Conservation (phyloP, 2,888 invertebrate genomes). For the Oligia latruncula region DNA sequence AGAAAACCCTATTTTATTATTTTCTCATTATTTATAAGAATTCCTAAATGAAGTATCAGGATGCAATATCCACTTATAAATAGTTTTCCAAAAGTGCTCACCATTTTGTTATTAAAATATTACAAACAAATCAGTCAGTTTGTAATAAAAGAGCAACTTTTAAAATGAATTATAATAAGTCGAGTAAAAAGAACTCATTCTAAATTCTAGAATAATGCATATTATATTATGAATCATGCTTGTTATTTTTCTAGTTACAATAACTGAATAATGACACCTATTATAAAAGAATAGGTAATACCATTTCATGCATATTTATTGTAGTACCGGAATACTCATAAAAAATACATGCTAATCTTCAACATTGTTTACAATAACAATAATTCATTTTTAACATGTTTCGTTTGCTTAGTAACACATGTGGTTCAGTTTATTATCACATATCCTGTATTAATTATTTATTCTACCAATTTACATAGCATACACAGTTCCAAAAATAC, state of each 20-base stretch:
- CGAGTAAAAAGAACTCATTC: neutral
- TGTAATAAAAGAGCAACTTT: neutral
- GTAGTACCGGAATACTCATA: neutral
- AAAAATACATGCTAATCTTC: neutral
- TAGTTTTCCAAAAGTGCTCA: neutral
- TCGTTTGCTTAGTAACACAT: neutral
- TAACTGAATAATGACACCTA: neutral
- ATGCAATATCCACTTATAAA: too few species aligned
- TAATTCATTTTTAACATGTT: neutral
- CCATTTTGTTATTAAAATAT: neutral
- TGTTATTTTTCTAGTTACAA: neutral
- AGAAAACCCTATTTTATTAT: neutral
- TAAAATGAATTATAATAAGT: neutral
- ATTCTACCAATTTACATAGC: slow-evolving; percentile 5
- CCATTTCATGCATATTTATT: neutral
- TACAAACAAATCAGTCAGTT: neutral
- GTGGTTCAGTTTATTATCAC: slow-evolving; percentile 20
- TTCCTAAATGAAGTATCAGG: neutral
- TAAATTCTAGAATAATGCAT: neutral
- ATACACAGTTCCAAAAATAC: too few species aligned
- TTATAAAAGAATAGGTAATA: neutral
- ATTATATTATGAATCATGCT: neutral
- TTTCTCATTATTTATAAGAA: neutral
- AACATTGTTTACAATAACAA: neutral
- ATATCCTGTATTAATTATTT: slow-evolving; percentile 23